Conservation (phyloP, 2,888 invertebrate species). For the Xestia rhomboidea region DNA sequence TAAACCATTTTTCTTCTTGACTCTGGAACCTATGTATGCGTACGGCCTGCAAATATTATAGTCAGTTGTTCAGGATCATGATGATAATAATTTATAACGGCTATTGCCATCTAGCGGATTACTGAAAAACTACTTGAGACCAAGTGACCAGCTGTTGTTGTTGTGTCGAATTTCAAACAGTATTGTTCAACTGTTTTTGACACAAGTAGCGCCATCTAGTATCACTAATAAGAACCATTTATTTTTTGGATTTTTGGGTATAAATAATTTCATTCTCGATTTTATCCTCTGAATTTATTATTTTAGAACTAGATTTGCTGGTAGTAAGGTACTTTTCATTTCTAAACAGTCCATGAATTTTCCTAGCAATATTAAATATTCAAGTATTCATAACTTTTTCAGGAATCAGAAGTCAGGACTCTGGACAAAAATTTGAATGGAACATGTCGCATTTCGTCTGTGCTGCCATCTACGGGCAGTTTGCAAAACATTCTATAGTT, state of each 20-base stretch:
- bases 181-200: background rate
- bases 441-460: background rate
- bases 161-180: background rate
- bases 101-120: slow-evolving; percentile 25
- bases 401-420: background rate
- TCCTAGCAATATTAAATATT: background rate
- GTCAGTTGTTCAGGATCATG: background rate
- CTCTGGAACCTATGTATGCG: background rate
- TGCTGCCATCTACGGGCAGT: background rate
- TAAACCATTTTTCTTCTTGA: background rate
- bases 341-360: background rate
- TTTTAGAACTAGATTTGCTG: background rate
- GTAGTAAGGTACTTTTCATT: background rate
- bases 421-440: background rate
- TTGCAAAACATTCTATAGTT: too few species aligned
- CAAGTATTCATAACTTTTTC: background rate
- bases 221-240: background rate
- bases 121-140: background rate
- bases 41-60: background rate
- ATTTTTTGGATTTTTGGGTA: too few species aligned
- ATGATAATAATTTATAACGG: background rate
- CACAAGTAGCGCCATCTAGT: slow-evolving; percentile 24
- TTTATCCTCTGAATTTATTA: background rate
- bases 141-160: background rate
- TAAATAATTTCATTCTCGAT: background rate